These are phyloP conservation scores for Augochlorella aurata DNA, from an alignment of 2,888 invertebrate species.

Conservation along the genomic window DNA sequence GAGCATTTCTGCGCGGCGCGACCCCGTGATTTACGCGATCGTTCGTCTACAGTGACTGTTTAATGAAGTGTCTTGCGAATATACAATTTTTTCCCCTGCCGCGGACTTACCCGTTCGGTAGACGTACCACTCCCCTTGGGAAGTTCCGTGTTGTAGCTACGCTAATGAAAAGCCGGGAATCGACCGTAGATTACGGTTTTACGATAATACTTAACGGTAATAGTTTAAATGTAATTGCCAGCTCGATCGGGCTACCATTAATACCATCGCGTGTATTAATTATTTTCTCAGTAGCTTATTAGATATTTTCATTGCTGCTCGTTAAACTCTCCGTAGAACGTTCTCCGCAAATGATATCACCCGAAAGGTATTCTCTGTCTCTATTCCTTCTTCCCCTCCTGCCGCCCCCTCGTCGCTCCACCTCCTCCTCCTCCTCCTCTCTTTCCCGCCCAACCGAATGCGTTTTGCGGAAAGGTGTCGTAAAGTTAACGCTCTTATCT, in stretches of 20 bases:
- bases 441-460: slow-evolving; percentile 29
- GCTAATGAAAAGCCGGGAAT: slow-evolving; percentile 8
- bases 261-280: slow-evolving; percentile 54
- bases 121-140: neutral
- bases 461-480: slow-evolving; percentile 45
- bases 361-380: slow-evolving; percentile 50
- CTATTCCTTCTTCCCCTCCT: neutral
- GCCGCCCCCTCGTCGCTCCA: neutral
- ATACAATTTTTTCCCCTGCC: neutral
- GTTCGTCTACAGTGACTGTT: slow-evolving; percentile 8
- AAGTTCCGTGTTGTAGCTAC: neutral
- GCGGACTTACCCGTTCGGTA: neutral
- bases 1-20: slow-evolving; percentile 21
- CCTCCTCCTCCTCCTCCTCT: neutral
- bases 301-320: slow-evolving; percentile 58
- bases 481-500: slow-evolving; percentile 61
- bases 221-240: slow-evolving; percentile 46
- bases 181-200: slow-evolving; percentile 30
- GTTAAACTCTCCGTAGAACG: slow-evolving; percentile 48
- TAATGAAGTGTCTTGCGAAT: slow-evolving; percentile 8
- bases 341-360: slow-evolving; percentile 56
- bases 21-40: neutral
- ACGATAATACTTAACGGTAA: slow-evolving; percentile 49
- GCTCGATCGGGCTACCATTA: slow-evolving; percentile 44
- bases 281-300: slow-evolving; percentile 56